Evolutionary conservation across 2,888 invertebrate species (phyloP), one percentile per base, ranked within the genome.

Genomic region (Megamerina dolium): DNA sequence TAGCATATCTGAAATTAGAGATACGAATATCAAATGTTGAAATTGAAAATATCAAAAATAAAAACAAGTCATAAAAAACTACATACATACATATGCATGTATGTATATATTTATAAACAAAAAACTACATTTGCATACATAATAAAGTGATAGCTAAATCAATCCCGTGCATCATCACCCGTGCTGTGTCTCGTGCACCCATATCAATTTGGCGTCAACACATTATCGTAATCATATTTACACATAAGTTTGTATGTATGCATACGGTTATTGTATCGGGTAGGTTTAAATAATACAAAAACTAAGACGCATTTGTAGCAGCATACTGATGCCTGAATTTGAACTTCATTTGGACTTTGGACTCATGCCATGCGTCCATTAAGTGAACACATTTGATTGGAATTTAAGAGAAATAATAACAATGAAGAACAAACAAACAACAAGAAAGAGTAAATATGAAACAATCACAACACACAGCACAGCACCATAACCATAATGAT

Each of bases 1-100:
- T 75, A 19, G 78, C 70, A 60, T 75, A 80, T 61, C 80, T 70
- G 43, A 35, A 52, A 50, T 43, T 38, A 74, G 52, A 45, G 64
- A 21, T 6, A 12, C 13, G 2, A 33, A 18, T 3, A 27, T 13
- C 9, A 21, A 31, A 17, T 3, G 34, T 12, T 16, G 14, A 34
- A 37, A 27, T 5, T 3, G 5, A 19, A 43, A 37, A 14, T 3
- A 34, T 4, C 27, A 33, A 10, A 27, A 29, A 29, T 30, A 21
- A 30, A n/a, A n/a, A n/a, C n/a, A n/a, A n/a, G n/a, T n/a, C n/a
- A n/a, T n/a, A n/a, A n/a, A n/a, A n/a, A n/a, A n/a, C n/a, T n/a
- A n/a, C n/a, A n/a, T 57, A 20, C 12, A 9, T 13, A 19, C 19
- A 19, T 35, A 9, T 20, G 19, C 21, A 13, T 35, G 12, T 20